phyloP scores from a whole-genome alignment of 2,888 invertebrate genomes.

The Phaonia tiefii region DNA sequence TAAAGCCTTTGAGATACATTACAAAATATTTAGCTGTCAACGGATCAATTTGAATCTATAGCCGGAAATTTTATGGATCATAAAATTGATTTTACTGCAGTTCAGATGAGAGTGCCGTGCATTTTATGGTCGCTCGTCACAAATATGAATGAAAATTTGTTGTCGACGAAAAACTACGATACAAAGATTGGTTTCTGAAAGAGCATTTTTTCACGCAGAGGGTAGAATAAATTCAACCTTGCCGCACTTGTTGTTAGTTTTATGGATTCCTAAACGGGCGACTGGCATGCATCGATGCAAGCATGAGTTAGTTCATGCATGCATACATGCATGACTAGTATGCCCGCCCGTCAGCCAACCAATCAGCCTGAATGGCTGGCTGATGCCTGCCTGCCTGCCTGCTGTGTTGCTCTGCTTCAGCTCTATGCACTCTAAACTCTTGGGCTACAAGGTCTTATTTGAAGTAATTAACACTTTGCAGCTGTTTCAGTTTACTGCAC shows the following conservation, averaged over 20 bases:
- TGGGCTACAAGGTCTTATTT: conserved; percentile 46
- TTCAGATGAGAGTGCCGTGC: background rate
- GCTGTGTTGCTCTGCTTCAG: background rate
- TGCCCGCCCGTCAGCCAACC: conserved; percentile 29
- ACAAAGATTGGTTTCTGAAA: too few species aligned
- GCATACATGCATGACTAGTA: conserved; percentile 53
- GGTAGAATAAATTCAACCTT: conserved; percentile 32
- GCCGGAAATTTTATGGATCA: background rate
- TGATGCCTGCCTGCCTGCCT: background rate
- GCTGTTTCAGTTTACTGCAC: conserved; percentile 39
- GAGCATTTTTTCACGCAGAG: background rate
- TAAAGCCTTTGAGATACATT: background rate
- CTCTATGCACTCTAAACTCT: conserved; percentile 13
- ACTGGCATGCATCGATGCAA: conserved; percentile 54
- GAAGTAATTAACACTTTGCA: conserved; percentile 68
- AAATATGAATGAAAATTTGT: too few species aligned
- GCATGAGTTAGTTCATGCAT: conserved; percentile 57
- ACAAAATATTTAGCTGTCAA: too few species aligned
- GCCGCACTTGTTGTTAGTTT: conserved; percentile 41
- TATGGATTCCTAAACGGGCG: conserved; percentile 39
- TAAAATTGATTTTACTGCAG: background rate
- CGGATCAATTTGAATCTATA: background rate
- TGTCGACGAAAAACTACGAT: too few species aligned
- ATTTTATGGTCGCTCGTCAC: background rate
- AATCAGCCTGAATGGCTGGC: conserved; percentile 9